Evolutionary conservation across 2,113 vertebrate genomes (phyloP).

Genomic region (Menura novaehollandiae): DNA sequence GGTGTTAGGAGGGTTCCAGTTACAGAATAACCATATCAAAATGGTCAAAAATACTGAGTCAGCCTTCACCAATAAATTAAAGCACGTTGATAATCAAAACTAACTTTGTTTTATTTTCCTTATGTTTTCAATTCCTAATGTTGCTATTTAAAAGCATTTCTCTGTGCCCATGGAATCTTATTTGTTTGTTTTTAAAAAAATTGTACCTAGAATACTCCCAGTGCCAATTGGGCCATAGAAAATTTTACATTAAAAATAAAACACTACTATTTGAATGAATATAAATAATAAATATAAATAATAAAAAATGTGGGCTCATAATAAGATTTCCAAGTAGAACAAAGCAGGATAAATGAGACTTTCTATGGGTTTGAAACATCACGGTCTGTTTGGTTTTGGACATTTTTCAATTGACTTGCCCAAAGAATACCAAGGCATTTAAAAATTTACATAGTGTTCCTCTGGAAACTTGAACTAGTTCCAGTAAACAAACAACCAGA

Average conservation of each 20-base stretch:
- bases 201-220: not conserved
- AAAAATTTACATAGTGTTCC: slow-evolving; percentile 6
- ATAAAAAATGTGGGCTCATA: not conserved
- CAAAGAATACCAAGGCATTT: not conserved
- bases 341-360: not conserved
- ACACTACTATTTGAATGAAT: not conserved
- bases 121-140: not conserved
- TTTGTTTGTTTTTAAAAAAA: not conserved
- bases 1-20: not conserved
- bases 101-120: not conserved
- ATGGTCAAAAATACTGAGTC: not conserved
- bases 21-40: not conserved
- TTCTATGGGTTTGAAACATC: not conserved
- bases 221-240: not conserved
- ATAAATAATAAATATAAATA: not conserved
- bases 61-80: not conserved
- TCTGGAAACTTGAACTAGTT: slow-evolving; percentile 10
- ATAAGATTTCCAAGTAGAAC: not conserved
- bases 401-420: not conserved
- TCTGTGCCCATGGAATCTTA: not conserved
- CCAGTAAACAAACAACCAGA: not conserved
- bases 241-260: not conserved
- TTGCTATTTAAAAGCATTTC: not conserved
- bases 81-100: not conserved
- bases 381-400: not conserved